Evolutionary conservation across 2,888 invertebrate species (phyloP), one percentile per base, ranked within the genome.

Genomic region (Drosophila imparisetae): DNA sequence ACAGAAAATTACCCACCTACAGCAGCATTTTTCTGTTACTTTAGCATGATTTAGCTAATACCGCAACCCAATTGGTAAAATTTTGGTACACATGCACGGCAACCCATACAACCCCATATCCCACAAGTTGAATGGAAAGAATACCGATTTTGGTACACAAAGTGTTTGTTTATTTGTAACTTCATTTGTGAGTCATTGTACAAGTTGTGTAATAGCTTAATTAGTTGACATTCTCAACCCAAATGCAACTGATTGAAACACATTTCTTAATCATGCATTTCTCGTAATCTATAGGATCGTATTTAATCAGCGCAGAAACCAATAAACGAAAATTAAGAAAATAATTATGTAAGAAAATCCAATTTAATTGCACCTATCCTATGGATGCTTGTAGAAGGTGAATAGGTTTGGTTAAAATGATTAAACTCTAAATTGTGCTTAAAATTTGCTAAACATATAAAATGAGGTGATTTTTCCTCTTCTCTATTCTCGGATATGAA

Each of bases 221-320:
- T 8, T 45, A 24, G 21, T 24, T 45, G 24, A 24, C 15, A 45
- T 8, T 29, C 5, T 4, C 36, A 42, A 13, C 10, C 48, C 27
- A 38, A 36, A 29, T 27, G 10, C 13, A 52, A 24, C 15, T n/a
- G 13, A 60, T 40, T 15, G 42, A 55, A 71, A 59, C 27, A 36
- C 34, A 27, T 45, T 40, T 27, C 8, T 65, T 57, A 6, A 21
- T 42, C 6, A 21, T 42, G 30, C 42, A 66, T 58, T 50, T 61
- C 27, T 63, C 40, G 50, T 57, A 69, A 63, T 58, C 21, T 21
- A 66, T 30, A 75, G 63, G 65, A 65, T 78, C 63, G 62, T 52
- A 73, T 66, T 69, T 64, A 75, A 61, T 75, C 21, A 70, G 36
- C 64, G 48, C 60, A 70, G 55, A 55, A 77, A 48, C 10, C 36